These are phyloP conservation scores for Procavia capensis DNA, from an alignment of 2,113 vertebrate species.

Conservation along the genomic window DNA sequence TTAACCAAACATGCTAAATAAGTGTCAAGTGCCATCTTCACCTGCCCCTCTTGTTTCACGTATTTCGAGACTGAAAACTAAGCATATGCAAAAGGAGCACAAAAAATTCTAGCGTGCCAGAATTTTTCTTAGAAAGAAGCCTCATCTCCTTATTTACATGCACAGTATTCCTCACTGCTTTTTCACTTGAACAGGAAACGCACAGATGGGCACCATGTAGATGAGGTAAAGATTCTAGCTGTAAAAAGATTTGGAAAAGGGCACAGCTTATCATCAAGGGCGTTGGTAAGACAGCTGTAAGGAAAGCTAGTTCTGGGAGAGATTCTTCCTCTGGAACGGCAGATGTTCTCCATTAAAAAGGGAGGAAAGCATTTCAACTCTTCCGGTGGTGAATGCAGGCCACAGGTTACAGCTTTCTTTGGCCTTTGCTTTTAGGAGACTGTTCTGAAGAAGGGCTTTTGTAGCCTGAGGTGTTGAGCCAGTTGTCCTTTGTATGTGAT, in stretches of 20 bases:
- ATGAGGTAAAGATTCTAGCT: background rate
- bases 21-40: background rate
- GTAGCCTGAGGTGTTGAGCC: background rate
- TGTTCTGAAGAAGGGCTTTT: background rate
- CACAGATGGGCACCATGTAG: background rate
- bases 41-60: background rate
- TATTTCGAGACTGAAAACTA: background rate
- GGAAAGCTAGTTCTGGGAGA: background rate
- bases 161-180: background rate
- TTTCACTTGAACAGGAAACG: background rate
- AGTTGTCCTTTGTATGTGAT: slow-evolving; percentile 35
- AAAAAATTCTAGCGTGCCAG: background rate
- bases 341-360: slow-evolving; percentile 60
- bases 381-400: slow-evolving; percentile 57
- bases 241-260: background rate
- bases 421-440: slow-evolving; percentile 42
- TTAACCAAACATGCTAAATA: background rate
- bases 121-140: background rate
- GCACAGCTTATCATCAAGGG: background rate
- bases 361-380: background rate
- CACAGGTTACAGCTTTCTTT: slow-evolving; percentile 69
- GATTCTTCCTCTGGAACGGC: background rate
- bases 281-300: background rate
- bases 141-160: background rate
- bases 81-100: background rate